Conservation (phyloP, 2,888 invertebrate genomes). For the Drosophila tripunctata region DNA sequence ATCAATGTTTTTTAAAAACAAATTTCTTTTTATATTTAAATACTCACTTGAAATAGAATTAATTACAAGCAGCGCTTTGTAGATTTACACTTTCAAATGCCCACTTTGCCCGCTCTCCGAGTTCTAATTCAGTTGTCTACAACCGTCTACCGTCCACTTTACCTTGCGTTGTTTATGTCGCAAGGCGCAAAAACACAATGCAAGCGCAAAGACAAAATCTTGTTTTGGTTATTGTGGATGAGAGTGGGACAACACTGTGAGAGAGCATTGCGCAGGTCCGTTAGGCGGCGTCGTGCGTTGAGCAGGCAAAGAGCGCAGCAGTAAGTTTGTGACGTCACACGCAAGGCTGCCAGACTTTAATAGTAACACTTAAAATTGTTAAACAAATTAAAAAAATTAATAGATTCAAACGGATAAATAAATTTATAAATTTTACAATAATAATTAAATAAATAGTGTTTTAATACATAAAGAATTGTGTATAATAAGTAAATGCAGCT, state of each 20-base stretch:
- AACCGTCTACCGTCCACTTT: conserved; percentile 24
- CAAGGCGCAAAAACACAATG: conserved; percentile 57
- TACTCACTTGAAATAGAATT: conserved; percentile 35
- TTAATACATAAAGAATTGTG: no score
- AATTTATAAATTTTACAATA: no score
- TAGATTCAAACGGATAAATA: no score
- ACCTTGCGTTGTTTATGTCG: conserved; percentile 43
- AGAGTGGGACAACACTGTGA: background rate
- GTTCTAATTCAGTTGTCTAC: background rate
- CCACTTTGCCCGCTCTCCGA: conserved; percentile 18
- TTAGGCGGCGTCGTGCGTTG: conserved; percentile 21
- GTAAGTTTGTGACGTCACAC: conserved; percentile 18
- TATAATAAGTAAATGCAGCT: no score
- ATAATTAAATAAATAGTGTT: no score
- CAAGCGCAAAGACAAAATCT: conserved; percentile 49
- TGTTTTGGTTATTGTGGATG: conserved; percentile 53
- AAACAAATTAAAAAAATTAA: no score
- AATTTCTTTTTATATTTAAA: background rate
- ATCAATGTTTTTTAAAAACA: no score
- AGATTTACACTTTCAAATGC: conserved; percentile 27
- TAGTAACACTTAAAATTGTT: no score
- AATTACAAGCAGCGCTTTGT: conserved; percentile 21
- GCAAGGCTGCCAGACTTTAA: background rate
- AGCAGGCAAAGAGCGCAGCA: background rate
- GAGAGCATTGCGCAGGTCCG: conserved; percentile 49